Evolutionary conservation across 2,113 vertebrate species (phyloP).

Genomic region (Serilophus lunatus): DNA sequence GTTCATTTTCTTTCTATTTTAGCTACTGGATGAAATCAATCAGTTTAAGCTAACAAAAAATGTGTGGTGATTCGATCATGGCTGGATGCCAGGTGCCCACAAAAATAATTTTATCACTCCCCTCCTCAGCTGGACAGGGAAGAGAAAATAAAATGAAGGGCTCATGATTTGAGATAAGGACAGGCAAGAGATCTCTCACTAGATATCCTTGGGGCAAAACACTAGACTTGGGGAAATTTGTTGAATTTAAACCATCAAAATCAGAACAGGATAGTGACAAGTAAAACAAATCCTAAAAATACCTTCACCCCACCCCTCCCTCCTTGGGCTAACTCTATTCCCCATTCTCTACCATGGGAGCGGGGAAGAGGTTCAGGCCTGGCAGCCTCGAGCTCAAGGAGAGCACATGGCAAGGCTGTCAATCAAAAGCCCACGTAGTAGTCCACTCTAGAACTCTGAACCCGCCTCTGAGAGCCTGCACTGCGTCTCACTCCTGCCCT

Average conservation of each 20-base stretch:
- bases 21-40: background rate
- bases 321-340: background rate
- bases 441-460: too few relatives aligned
- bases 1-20: background rate
- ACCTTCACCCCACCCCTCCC: background rate
- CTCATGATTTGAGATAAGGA: background rate
- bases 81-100: accelerated
- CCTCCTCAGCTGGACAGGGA: background rate
- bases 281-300: background rate
- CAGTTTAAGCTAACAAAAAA: background rate
- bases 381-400: background rate
- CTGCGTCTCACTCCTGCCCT: too few relatives aligned
- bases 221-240: background rate
- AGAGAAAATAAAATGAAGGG: background rate
- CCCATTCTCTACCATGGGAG: background rate
- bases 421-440: too few relatives aligned
- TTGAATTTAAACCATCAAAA: background rate
- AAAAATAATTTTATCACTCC: background rate
- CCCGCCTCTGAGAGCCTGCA: too few relatives aligned
- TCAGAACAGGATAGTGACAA: background rate
- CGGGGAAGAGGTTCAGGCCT: too few relatives aligned
- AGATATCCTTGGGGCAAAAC: background rate
- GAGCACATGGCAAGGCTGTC: too few relatives aligned
- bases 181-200: background rate
- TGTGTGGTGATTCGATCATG: background rate